Evolutionary conservation across 2,888 invertebrate genomes (phyloP), one percentile per base, ranked within the genome.

Genomic region (Oscheius onirici): DNA sequence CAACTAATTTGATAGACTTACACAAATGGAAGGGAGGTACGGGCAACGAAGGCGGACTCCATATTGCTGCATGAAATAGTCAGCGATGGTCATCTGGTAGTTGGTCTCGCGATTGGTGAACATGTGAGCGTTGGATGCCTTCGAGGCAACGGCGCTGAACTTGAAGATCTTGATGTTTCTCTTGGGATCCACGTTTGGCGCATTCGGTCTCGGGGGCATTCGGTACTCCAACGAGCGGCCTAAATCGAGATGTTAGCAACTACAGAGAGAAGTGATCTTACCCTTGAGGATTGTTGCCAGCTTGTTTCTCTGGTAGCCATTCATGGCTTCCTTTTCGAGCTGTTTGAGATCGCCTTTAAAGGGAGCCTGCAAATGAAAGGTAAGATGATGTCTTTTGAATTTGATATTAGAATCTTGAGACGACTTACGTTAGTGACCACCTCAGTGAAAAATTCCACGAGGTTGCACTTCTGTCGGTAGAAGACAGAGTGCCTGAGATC

Each of bases 401-500:
- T n/a, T n/a, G n/a, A n/a, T n/a, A n/a, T n/a, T n/a, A n/a, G n/a
- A n/a, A n/a, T n/a, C n/a, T n/a, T n/a, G n/a, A n/a, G n/a, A n/a
- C n/a, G n/a, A 34, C 34, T 34, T 8, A 26, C 26, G 26, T 41
- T 40, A 2, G 26, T 15, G n/a, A 55, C n/a, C 11, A 68, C 20
- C 20, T 68, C 68, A 17, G 6, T 8, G 13, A 28, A 46, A 28
- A 57, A 68, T n/a, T 57, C 17, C n/a, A 68, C 28, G 3, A 68
- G 24, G 3, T 43, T n/a, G 28, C 22, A 46, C 0, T 10, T 20
- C 44, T 44, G 57, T 17, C 43, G 20, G 28, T 55, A 28, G 43
- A 68, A 68, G 20, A 68, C 46, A 11, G 55, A 55, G 22, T 68
- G 68, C 26, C 44, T 24, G 13, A 68, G 11, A 22, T 71, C 71